A percentile compares a stretch with the other conserved stretches of the same genome.
Conservation (phyloP, 2,113 vertebrate species). For the Hemiscyllium ocellatum region DNA sequence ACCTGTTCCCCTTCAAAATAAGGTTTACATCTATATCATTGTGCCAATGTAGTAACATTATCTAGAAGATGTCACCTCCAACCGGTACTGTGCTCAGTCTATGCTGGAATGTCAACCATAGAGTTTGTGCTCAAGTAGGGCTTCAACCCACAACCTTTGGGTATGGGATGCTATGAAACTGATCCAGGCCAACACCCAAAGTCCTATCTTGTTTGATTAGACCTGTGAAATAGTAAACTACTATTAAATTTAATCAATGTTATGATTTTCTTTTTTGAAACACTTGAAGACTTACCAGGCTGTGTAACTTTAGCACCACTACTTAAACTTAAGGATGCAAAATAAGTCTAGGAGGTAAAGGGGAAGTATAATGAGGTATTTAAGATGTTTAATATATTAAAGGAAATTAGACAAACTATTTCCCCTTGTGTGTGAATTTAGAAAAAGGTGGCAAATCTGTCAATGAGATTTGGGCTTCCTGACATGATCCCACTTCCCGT, state of each 20-base stretch:
- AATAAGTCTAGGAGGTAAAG: not conserved
- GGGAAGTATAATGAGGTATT: not conserved
- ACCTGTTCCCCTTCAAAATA: too few species aligned
- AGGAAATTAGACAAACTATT: not conserved
- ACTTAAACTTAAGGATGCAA: not conserved
- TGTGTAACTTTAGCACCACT: not conserved
- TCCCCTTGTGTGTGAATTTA: not conserved
- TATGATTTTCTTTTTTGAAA: not conserved
- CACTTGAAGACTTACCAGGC: too few species aligned
- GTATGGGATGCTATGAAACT: not conserved
- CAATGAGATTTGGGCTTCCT: not conserved
- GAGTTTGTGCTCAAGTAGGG: not conserved
- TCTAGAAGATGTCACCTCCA: not conserved
- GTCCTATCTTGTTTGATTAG: not conserved
- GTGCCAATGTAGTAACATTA: not conserved
- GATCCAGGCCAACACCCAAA: not conserved
- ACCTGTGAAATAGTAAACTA: not conserved
- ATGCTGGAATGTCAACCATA: not conserved
- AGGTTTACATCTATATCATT: not conserved
- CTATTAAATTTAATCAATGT: not conserved
- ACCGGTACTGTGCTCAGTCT: not conserved
- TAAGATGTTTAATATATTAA: not conserved
- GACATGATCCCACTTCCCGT: not conserved
- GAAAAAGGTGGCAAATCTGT: not conserved
- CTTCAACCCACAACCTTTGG: not conserved